Evolutionary conservation across 1,140 invertebrate genomes (phyloP).

Genomic region (Onthophagus taurus): DNA sequence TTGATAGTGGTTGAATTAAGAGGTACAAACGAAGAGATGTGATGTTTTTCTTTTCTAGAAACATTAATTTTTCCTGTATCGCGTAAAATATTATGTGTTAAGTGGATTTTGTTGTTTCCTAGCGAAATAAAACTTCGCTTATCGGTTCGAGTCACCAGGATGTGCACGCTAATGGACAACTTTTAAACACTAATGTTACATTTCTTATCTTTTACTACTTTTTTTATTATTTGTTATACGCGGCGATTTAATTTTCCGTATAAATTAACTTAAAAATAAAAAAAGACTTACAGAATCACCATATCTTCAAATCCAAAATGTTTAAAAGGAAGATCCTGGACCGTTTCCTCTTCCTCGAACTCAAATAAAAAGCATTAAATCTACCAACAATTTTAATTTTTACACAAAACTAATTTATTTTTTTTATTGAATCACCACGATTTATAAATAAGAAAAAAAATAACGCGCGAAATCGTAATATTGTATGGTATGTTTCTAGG

Average conservation of each 20-base stretch:
- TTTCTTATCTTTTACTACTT: too few relatives aligned
- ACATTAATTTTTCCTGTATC: too few relatives aligned
- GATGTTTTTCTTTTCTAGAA: too few relatives aligned
- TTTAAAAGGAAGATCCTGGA: not conserved
- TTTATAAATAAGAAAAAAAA: not conserved
- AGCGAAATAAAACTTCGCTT: conserved; percentile 4
- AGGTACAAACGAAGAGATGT: too few relatives aligned
- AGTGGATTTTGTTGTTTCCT: conserved; percentile 1
- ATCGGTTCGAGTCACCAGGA: too few relatives aligned
- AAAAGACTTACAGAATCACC: conserved; percentile 35
- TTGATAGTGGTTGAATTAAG: too few relatives aligned
- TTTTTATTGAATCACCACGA: too few relatives aligned
- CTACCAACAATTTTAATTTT: not conserved
- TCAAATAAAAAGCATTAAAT: not conserved
- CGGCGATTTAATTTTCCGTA: not conserved
- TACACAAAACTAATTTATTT: not conserved
- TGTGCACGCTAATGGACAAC: too few relatives aligned
- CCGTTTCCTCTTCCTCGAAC: not conserved
- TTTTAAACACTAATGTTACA: too few relatives aligned
- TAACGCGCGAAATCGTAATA: not conserved
- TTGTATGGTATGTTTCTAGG: not conserved
- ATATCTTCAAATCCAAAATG: conserved; percentile 24
- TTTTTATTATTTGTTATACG: not conserved
- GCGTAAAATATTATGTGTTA: not conserved
- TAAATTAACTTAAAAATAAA: conserved; percentile 1